These are phyloP conservation scores for Athripsodes cinereus DNA, from an alignment of 2,888 invertebrate genomes.

Conservation along the genomic window DNA sequence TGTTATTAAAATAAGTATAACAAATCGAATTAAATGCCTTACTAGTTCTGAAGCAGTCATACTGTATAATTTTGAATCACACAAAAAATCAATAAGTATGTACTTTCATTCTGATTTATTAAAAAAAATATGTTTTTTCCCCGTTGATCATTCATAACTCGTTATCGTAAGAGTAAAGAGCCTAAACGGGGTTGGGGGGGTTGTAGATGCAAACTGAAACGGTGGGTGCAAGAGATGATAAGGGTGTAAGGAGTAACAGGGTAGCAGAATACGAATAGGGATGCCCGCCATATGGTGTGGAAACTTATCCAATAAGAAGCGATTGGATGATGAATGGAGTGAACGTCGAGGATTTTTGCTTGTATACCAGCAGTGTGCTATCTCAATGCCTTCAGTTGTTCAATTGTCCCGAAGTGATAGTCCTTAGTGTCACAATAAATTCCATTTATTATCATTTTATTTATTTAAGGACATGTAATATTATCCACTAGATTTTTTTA, in stretches of 20 bases:
- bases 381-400: neutral
- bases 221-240: slow-evolving; percentile 15
- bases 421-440: neutral
- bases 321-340: slow-evolving; percentile 25
- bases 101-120: too few relatives aligned
- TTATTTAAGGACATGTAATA: too few relatives aligned
- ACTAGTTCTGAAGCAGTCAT: too few relatives aligned
- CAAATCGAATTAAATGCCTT: too few relatives aligned
- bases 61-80: too few relatives aligned
- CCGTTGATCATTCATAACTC: slow-evolving; percentile 1
- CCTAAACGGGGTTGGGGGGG: neutral
- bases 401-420: neutral
- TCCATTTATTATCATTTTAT: neutral
- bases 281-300: slow-evolving; percentile 25
- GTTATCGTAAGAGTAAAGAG: slow-evolving; percentile 13
- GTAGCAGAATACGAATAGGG: slow-evolving; percentile 12
- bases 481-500: too few relatives aligned
- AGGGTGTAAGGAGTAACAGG: slow-evolving; percentile 3
- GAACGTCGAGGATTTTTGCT: slow-evolving; percentile 1
- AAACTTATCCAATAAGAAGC: slow-evolving; percentile 28
- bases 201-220: slow-evolving; percentile 1
- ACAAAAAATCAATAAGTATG: too few relatives aligned
- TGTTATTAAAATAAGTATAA: too few relatives aligned
- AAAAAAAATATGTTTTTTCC: neutral
- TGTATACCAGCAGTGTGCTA: slow-evolving; percentile 9